Base-by-base conservation (phyloP, 37 sponge, comb jelly and placozoan genomes). In the Haliclona indistincta region DNA sequence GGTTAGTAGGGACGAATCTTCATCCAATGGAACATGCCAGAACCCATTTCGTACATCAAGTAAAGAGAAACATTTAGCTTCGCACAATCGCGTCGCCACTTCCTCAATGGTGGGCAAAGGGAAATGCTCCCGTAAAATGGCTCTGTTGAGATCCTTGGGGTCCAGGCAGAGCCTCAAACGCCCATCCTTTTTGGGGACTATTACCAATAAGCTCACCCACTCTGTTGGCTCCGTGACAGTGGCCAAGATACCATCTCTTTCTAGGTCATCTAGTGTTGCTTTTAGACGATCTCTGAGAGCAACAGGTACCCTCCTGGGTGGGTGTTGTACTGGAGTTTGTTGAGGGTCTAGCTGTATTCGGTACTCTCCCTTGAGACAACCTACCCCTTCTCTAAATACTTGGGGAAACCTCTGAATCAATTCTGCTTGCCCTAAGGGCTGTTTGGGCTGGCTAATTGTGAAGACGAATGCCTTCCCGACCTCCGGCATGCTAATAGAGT, bases 201-300 rank as follows among this genome's bases (percentile, higher is more conserved):
- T 42, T n/a, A 86, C 87, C 60, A 80, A 36, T 13, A 54, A 28
- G 67, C 77, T 84, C 7, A 84, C 85, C 85, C 72, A 77, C 15
- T 77, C 78, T 20, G 85, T 77, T 20, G 85, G 78, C 34, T 77
- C 85, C n/a, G 53, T 44, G 29, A 78, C 86, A 51, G 26, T 40
- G 11, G 62, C 56, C n/a, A 72, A 62, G 19, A 77, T 79, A 63
- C 45, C 71, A 0, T 70, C 29, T 13, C 25, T 38, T 38, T 79
- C 79, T 79, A 84, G 70, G 23, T 68, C 43, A 13, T 78, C 43
- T 6, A 85, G 38, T 71, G 78, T 80, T 2, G 44, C 54, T 37
- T 85, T 45, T 6, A 77, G 63, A 40, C 41, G 56, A 17, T 40
- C 13, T 38, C 64, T 62, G 1, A 85, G 29, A 1, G 75, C 45